Evolutionary conservation across 2,888 invertebrate species (phyloP), one percentile per base, ranked within the genome.

Genomic region (Eretmocerus hayati): DNA sequence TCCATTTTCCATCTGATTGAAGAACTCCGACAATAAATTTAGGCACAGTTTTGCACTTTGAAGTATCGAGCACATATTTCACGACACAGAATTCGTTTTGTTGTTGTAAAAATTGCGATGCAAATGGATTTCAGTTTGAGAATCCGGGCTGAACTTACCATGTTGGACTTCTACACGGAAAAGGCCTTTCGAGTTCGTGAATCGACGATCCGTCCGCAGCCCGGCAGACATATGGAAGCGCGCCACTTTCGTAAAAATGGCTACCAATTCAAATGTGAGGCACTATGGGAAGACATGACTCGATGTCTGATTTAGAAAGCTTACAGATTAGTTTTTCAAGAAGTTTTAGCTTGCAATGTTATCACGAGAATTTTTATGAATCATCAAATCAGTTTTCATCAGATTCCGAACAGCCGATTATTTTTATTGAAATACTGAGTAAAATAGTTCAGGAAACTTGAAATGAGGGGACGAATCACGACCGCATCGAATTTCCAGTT

Each of bases 161-260:
- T 69, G 59, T 62, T 64, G 63, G 54, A 59, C 52, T 53, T 59
- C 62, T 63, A 59, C 58, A 54, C 58, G 62, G 62, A 61, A 67
- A 39, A 65, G 62, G 63, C 54, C 58, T 59, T 57, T 43, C 43
- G 41, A 33, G 37, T n/a, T 26, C 50, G 19, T 21, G 18, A 15
- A 26, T 9, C 26, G 8, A 26, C 11, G 26, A 26, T 6, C 6
- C 26, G 11, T 9, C 26, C 8, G 11, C 8, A 26, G 8, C 8
- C 11, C 26, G 11, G 26, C 8, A 9, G 6, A 26, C 26, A 26
- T 9, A 11, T 26, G 26, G 26, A n/a, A n/a, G 26, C 23, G 50
- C 50, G 46, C 50, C 36, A 43, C 22, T 50, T 50, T 42, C 36
- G 13, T n/a, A 37, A 45, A 48, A 5, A 50, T 48, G 53, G 47